Percentiles rank a stretch among this genome's conserved stretches.
These are phyloP conservation scores for Oligia strigilis DNA, from an alignment of 2,888 invertebrate genomes.

Conservation along the genomic window DNA sequence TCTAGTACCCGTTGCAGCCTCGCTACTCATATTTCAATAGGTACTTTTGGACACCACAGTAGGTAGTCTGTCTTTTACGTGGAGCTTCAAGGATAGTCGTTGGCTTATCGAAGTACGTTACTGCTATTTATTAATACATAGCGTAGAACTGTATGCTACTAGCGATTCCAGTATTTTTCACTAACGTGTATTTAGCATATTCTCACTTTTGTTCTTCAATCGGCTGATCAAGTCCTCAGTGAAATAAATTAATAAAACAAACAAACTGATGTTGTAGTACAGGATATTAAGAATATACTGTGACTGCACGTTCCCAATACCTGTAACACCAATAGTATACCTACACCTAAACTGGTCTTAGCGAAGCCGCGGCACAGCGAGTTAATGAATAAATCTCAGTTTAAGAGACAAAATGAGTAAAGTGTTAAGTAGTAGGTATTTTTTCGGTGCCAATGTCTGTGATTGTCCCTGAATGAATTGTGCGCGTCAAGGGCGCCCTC, in stretches of 20 bases:
- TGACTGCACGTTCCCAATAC: neutral
- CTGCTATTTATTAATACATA: neutral
- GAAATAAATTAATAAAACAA: neutral
- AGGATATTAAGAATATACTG: neutral
- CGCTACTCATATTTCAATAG: neutral
- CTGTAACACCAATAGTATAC: neutral
- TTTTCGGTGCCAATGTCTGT: neutral
- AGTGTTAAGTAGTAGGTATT: neutral
- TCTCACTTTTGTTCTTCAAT: neutral
- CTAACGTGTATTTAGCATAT: neutral
- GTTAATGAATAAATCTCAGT: neutral
- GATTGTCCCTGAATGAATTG: neutral
- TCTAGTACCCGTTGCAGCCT: neutral
- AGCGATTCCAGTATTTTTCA: neutral
- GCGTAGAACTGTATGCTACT: neutral
- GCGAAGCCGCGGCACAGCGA: neutral
- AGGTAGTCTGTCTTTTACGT: neutral
- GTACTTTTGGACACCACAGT: too few species aligned
- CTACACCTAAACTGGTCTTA: neutral
- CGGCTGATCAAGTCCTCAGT: neutral
- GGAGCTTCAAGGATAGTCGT: neutral
- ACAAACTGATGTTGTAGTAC: neutral
- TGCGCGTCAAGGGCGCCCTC: neutral
- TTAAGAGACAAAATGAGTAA: neutral
- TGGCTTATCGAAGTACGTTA: neutral